Conservation (phyloP, 2,888 invertebrate species). For the Notodonta dromedarius region DNA sequence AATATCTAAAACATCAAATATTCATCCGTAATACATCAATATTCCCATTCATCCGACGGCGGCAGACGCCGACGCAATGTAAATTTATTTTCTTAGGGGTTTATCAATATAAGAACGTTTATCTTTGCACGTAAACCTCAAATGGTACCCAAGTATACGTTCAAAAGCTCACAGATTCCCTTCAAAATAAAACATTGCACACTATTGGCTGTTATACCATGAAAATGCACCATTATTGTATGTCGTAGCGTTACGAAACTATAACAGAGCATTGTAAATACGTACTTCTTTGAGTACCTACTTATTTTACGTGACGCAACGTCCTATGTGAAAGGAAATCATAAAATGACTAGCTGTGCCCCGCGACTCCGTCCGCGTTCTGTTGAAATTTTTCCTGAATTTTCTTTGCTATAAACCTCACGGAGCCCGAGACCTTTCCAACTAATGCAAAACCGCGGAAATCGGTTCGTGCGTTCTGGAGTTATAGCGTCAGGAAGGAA, state of each 20-base stretch:
- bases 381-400: too few relatives aligned
- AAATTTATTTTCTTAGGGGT: neutral
- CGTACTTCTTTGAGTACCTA: neutral
- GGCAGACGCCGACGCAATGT: neutral
- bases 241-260: constrained; percentile 42
- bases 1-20: constrained; percentile 1
- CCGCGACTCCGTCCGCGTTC: too few relatives aligned
- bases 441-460: too few relatives aligned
- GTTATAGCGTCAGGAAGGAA: too few relatives aligned
- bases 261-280: constrained; percentile 25
- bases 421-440: too few relatives aligned
- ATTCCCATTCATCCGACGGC: neutral
- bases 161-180: too few relatives aligned
- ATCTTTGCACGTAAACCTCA: neutral
- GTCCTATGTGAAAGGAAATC: neutral
- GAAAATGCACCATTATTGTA: neutral
- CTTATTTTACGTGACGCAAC: neutral
- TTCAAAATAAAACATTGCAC: too few relatives aligned
- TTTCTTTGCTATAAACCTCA: too few relatives aligned
- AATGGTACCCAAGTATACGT: too few relatives aligned
- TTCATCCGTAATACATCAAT: neutral
- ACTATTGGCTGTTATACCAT: neutral
- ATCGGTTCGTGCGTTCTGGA: too few relatives aligned
- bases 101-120: neutral
- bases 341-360: too few relatives aligned